Conservation (phyloP, 1,140 invertebrate species). For the Schlechtendalia chinensis region DNA sequence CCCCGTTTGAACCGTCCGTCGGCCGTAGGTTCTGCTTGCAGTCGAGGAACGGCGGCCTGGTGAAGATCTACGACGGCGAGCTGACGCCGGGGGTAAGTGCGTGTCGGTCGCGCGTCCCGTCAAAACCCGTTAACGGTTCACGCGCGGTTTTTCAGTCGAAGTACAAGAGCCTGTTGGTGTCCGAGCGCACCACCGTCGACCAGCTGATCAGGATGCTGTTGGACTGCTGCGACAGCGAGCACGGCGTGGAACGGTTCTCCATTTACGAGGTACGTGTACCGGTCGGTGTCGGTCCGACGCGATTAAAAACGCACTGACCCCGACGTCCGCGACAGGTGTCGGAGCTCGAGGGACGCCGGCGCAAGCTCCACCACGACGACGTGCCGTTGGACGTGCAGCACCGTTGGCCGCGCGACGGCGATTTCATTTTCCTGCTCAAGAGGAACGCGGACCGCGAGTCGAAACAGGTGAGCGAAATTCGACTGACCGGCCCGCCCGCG, state of each 20-base stretch:
- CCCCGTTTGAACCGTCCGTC: no score
- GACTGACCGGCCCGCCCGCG: no score
- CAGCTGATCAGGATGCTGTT: conserved; percentile 82
- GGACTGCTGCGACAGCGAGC: conserved; percentile 79
- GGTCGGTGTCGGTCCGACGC: background rate
- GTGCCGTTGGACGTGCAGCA: conserved; percentile 79
- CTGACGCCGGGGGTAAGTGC: conserved; percentile 74
- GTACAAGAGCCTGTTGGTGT: conserved; percentile 87
- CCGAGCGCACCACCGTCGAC: conserved; percentile 84
- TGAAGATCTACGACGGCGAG: conserved; percentile 87
- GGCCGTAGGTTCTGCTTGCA: conserved; percentile 77
- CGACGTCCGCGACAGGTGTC: conserved; percentile 58
- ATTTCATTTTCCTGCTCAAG: conserved; percentile 74
- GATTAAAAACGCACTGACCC: no score
- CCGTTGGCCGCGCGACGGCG: conserved; percentile 66
- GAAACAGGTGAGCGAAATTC: conserved; percentile 55
- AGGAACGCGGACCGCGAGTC: conserved; percentile 72
- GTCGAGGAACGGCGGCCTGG: conserved; percentile 77
- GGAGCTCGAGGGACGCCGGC: conserved; percentile 72
- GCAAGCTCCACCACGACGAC: conserved; percentile 82
- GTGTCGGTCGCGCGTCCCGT: no score
- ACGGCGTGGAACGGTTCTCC: conserved; percentile 80
- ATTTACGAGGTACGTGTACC: conserved; percentile 75
- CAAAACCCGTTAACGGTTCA: background rate
- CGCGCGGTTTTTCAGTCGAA: conserved; percentile 65